A percentile compares a stretch with the other conserved stretches of the same genome.
Evolutionary conservation across 1,140 invertebrate genomes (phyloP).

Genomic region (Zaprionus tsacasi): DNA sequence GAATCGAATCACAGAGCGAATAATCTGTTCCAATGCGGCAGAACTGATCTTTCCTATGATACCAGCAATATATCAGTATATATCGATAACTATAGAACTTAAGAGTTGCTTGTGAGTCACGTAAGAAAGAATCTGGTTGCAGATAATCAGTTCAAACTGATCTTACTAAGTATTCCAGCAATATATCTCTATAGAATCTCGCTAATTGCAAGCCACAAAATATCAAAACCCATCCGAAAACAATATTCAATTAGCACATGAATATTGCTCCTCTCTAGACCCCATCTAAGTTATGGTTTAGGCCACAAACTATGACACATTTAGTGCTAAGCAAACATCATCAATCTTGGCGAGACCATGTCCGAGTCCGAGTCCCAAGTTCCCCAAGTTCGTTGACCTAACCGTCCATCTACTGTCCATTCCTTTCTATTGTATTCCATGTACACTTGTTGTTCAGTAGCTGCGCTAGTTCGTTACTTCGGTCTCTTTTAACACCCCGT

Average conservation of each 20-base stretch:
- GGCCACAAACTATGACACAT: constrained; percentile 33
- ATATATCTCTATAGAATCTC: neutral
- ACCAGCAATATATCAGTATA: no score
- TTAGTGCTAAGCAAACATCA: constrained; percentile 34
- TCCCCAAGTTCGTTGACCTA: constrained; percentile 58
- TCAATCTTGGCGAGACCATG: constrained; percentile 18
- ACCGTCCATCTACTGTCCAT: constrained; percentile 47
- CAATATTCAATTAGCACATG: neutral
- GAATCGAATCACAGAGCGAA: no score
- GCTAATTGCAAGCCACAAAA: neutral
- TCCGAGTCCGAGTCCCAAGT: no score
- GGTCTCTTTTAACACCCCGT: constrained; percentile 34
- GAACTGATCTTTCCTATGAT: no score
- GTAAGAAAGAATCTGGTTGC: no score
- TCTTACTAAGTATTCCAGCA: neutral
- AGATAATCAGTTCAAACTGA: no score
- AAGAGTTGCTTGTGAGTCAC: no score
- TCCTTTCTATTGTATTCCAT: constrained; percentile 42
- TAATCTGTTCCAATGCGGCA: no score
- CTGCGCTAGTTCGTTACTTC: constrained; percentile 57
- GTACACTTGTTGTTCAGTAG: constrained; percentile 70
- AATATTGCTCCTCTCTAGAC: neutral
- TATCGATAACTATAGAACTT: no score
- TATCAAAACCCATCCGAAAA: neutral
- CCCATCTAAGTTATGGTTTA: no score